Evolutionary conservation across 2,888 invertebrate species (phyloP), one percentile per base, ranked within the genome.

Genomic region (Anoncus sp.): DNA sequence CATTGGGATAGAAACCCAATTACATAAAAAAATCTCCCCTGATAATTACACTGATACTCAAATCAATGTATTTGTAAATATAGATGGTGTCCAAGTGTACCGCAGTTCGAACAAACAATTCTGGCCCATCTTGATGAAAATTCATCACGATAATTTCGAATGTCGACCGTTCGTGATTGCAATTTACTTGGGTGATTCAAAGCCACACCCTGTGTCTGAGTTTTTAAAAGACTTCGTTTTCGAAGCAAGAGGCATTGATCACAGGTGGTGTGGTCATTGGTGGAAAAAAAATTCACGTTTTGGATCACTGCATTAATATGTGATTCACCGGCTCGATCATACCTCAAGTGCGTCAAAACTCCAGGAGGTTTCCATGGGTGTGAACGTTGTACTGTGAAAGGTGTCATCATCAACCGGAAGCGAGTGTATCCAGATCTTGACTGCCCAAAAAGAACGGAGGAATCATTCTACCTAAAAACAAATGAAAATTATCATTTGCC

Each of bases 301-400:
- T 35, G 57, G 47, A 62, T 81, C 49, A 40, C 16, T 1, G 60
- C 65, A 14, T 55, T 81, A n/a, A 49, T 67, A 0, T 74, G 75
- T 9, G 79, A 82, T 65, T 74, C 77, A 10, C 75, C 78, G 35
- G 82, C 81, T 27, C 63, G 81, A 47, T 27, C 78, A 18, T 81
- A 49, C 47, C 51, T 79, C 3, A 79, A 80, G 51, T 69, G 62
- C 16, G 70, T 66, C 57, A 80, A 80, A 66, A 66, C 65, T n/a
- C 69, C 75, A 16, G 63, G 43, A 9, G 71, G 65, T 12, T 82
- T 73, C 18, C 49, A 60, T 59, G 77, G 51, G 24, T 77, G 77
- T 35, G 73, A 67, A 31, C 43, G 67, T 7, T 67, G 55, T 20
- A 49, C 35, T 7, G 59, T 57, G 9, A 47, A 69, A 51, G 76